Evolutionary conservation across 1,140 invertebrate genomes (phyloP), one percentile per base, ranked within the genome.

Genomic region (Platorchestia sp.): DNA sequence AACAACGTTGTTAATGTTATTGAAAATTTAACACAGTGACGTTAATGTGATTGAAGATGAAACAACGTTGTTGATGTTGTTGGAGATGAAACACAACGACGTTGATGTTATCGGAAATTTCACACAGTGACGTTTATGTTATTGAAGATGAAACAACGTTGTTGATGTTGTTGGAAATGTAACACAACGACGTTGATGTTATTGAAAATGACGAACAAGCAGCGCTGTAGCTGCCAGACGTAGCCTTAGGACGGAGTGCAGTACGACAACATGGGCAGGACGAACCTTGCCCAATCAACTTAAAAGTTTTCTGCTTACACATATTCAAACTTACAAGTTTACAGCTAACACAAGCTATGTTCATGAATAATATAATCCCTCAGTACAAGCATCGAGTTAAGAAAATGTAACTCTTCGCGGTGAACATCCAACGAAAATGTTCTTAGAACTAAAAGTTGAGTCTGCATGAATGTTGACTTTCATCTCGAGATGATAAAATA

Each of bases 221-320:
- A 6, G 7, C 86, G 41, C 36, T 7, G 41, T 7, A 7, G 36
- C 36, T 6, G 44, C 41, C 41, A 44, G 87, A 90, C 87, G 87
- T 42, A 90, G 27, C 14, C 87, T 90, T 90, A 90, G 87, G 87
- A 90, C 87, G 87, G 87, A 90, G 87, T 90, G 87, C 87, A 41
- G 87, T 90, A 90, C 87, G 41, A 87, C 86, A 87, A 44, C 19
- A 43, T 19, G 87, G 42, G 10, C 36, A 87, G 5, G 36, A 10
- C 41, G 36, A n/a, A 87, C 36, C 36, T 7, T 40, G 5, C 86
- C 36, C 41, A 87, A 40, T n/a, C n/a, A n/a, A 87, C 47, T 14
- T 36, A 75, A 75, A 75, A 75, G 1, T 36, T 36, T n/a, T n/a
- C n/a, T 27, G 1, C 59, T 75, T 36, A 14, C 14, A 75, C 59